Percentiles rank a stretch among this genome's conserved stretches.
Conservation (phyloP, 2,113 vertebrate genomes). For the Cyanoderma ruficeps region DNA sequence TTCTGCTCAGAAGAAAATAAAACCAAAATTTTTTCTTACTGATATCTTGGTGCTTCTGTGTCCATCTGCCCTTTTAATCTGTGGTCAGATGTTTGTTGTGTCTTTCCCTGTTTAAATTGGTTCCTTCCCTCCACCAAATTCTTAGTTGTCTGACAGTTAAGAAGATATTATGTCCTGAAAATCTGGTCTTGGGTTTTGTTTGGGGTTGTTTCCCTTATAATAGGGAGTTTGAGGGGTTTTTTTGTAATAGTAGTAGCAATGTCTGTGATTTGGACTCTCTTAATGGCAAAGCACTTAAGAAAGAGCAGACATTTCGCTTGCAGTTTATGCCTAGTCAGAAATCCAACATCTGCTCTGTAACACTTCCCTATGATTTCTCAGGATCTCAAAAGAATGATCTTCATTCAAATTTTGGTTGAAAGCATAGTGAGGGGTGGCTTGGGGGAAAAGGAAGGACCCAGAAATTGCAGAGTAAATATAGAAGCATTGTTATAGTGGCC, state of each 20-base stretch:
- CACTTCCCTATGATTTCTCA: background rate
- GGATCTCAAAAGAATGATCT: background rate
- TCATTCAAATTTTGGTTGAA: background rate
- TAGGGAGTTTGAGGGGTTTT: background rate
- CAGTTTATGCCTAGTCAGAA: background rate
- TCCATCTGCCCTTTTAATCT: background rate
- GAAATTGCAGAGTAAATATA: background rate
- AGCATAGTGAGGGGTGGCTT: rapidly evolving
- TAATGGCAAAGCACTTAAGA: background rate
- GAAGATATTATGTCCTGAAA: background rate
- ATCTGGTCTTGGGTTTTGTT: background rate
- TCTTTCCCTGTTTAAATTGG: background rate
- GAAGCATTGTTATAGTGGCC: background rate
- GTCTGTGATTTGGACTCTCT: background rate
- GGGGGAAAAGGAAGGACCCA: background rate
- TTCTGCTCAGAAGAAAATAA: background rate
- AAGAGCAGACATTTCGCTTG: background rate
- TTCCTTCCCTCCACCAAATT: background rate
- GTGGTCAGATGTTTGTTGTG: rapidly evolving
- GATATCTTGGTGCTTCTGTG: background rate
- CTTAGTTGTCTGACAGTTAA: background rate
- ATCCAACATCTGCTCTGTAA: background rate
- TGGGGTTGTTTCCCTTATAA: background rate
- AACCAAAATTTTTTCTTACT: background rate
- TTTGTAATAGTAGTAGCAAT: too few relatives aligned